These are phyloP conservation scores for Eulemur albifrons DNA, from an alignment of 2,797 vertebrate genomes.

Conservation along the genomic window DNA sequence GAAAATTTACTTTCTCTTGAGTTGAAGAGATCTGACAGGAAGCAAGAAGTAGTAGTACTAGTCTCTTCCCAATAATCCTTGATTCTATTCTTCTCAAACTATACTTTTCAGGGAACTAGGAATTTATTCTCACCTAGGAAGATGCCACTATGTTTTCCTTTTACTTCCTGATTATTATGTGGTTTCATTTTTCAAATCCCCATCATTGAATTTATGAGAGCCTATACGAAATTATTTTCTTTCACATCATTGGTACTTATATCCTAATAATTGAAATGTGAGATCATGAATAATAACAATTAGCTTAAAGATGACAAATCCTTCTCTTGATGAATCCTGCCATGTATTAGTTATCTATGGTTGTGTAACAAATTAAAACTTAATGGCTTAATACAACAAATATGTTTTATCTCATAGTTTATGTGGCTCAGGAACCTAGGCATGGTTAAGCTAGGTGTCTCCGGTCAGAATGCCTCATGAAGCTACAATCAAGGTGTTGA, in stretches of 20 bases:
- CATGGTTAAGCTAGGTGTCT: not conserved
- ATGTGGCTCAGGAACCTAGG: not conserved
- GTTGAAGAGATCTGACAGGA: not conserved
- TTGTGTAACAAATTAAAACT: not conserved
- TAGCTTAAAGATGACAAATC: not conserved
- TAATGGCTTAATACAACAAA: not conserved
- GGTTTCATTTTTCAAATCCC: not conserved
- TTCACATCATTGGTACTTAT: not conserved
- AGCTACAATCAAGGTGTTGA: not conserved
- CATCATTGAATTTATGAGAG: not conserved
- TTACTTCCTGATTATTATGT: not conserved
- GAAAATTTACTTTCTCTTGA: constrained; percentile 1
- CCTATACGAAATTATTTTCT: not conserved
- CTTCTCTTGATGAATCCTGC: not conserved
- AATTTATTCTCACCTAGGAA: not conserved
- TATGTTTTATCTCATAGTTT: not conserved
- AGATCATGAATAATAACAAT: not conserved
- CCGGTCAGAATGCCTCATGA: not conserved
- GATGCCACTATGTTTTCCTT: not conserved
- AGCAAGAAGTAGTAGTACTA: constrained; percentile 9
- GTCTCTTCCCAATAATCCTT: not conserved
- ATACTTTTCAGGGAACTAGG: not conserved
- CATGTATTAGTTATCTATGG: not conserved
- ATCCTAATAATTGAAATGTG: not conserved
- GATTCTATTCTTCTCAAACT: not conserved